Conservation (phyloP, 2,888 invertebrate genomes). For the Calliopum simillimum region DNA sequence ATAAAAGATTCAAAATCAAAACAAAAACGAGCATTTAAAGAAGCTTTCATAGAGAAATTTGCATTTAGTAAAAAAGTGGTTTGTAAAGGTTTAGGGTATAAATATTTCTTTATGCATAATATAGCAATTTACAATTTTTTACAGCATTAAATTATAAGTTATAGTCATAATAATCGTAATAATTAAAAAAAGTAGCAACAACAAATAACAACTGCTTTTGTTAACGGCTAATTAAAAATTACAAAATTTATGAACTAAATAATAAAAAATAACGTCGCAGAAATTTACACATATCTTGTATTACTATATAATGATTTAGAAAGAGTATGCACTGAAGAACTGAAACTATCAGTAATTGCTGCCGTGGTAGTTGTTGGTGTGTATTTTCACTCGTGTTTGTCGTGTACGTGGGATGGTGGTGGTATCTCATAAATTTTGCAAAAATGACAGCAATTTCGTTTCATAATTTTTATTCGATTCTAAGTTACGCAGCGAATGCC, state of each 20-base stretch:
- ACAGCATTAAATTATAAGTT: constrained; percentile 32
- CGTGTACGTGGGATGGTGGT: constrained; percentile 27
- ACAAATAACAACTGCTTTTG: constrained; percentile 36
- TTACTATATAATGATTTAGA: constrained; percentile 15
- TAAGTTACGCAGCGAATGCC: constrained; percentile 93
- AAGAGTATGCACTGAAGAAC: constrained; percentile 17
- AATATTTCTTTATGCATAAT: constrained; percentile 23
- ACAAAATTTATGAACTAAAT: constrained; percentile 13
- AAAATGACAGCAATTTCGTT: constrained; percentile 90
- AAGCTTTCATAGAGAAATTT: no score
- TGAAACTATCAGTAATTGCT: constrained; percentile 12
- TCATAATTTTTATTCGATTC: constrained; percentile 98
- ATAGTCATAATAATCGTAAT: constrained; percentile 19
- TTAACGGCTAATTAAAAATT: constrained; percentile 17
- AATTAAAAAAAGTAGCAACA: constrained; percentile 19
- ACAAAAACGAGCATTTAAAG: no score
- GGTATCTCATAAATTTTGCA: constrained; percentile 79
- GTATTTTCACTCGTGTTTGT: constrained; percentile 38
- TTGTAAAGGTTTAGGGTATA: neutral
- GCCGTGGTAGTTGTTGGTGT: neutral
- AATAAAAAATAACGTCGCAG: constrained; percentile 1
- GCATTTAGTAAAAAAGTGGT: no score
- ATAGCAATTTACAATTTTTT: constrained; percentile 33
- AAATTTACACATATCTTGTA: constrained; percentile 2
- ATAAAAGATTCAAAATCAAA: no score